Evolutionary conservation across 1,140 invertebrate genomes (phyloP), one percentile per base, ranked within the genome.

Genomic region (Heliconius hewitsoni): DNA sequence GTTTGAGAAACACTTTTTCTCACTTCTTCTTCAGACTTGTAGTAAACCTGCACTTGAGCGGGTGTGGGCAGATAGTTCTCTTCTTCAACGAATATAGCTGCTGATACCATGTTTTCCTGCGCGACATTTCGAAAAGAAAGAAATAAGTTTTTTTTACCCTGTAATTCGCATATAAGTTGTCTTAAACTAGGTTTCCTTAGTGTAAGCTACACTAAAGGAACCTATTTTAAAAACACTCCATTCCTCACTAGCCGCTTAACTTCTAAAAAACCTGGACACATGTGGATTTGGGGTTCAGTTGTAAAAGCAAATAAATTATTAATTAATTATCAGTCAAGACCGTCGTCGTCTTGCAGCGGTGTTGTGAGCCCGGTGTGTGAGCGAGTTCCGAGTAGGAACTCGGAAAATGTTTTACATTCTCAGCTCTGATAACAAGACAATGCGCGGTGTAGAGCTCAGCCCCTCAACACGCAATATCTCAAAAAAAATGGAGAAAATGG

Each of bases 41-140:
- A 92, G 8, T 75, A 76, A 0, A 91, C 87, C 1, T 87, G 88
- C 0, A 84, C 84, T n/a, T 90, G 82, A 1, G 60, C 8, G 0
- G 92, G 92, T 0, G 83, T 82, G 0, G 92, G 91, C 0, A 94
- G 74, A 16, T 71, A 52, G 0, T 87, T 79, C 5, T 85, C 81
- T 23, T 84, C 78, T 2, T 82, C 86, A 60, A 93, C 76, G 57
- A 85, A 89, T 9, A 71, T 82, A 0, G 91, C 89, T 2, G 91
- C 91, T 76, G 87, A 80, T 19, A 91, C 34, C 90, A 93, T 93
- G 70, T 89, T 92, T 16, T 93, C 90, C 91, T 93, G 75, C 16
- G 82, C 82, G 27, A 30, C 2, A 4, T 23, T 23, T 57, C 2
- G 6, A 2, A 57, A 23, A 11, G 52, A 55, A 55, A 18, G 13